phyloP scores from a whole-genome alignment of 2,888 invertebrate species.

The Drosophila monieri region DNA sequence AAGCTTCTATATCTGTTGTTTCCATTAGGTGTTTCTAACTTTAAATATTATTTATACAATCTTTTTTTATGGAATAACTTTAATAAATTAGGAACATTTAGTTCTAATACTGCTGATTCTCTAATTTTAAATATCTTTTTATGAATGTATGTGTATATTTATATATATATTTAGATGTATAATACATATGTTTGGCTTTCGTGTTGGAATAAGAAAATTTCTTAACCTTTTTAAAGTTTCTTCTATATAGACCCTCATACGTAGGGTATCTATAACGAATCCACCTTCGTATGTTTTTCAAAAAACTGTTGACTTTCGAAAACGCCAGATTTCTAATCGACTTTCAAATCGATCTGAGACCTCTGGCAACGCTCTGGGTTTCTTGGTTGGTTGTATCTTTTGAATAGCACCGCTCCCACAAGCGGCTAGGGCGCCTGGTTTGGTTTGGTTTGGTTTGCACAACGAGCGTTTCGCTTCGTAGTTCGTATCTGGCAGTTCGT shows the following conservation, averaged over 20 bases:
- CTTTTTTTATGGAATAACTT: too few relatives aligned
- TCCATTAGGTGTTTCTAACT: too few relatives aligned
- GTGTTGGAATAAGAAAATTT: background rate
- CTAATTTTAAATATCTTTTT: background rate
- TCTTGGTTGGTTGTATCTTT: conserved; percentile 28
- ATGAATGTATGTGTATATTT: background rate
- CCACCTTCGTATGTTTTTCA: background rate
- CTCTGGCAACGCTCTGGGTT: conserved; percentile 30
- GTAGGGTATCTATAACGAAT: background rate
- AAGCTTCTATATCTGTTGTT: too few relatives aligned
- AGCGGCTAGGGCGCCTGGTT: conserved; percentile 32
- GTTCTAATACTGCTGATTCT: background rate
- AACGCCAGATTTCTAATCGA: conserved; percentile 10
- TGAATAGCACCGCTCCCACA: conserved; percentile 41
- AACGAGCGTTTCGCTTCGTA: conserved; percentile 58
- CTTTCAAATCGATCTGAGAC: conserved; percentile 11
- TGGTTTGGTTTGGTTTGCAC: conserved; percentile 40
- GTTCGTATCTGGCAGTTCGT: conserved; percentile 42
- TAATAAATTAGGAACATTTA: background rate
- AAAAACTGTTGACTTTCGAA: background rate
- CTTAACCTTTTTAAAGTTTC: background rate
- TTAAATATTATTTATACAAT: too few relatives aligned
- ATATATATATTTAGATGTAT: background rate
- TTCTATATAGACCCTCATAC: background rate
- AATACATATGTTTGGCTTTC: background rate